Base-by-base conservation (phyloP, 92 coral and sea anemone species). In the Phenganax subtilis region DNA sequence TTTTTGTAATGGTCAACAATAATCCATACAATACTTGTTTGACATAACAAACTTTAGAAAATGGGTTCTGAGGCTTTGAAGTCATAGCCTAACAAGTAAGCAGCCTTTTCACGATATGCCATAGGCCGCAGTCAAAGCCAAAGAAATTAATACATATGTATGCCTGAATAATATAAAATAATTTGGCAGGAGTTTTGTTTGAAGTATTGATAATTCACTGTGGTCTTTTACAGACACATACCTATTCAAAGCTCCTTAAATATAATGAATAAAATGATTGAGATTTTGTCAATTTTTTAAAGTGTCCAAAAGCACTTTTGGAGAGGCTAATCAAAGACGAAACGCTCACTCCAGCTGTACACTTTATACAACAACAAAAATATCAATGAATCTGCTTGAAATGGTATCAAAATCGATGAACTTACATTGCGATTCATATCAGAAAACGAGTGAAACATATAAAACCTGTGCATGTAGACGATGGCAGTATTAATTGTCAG, bases 401-500 rank as follows among this genome's bases (percentile, higher is more conserved):
- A 84, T 52, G 47, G 14, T 28, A 27, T 9, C 6, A n/a, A 83
- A 5, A 47, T 25, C 55, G n/a, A 57, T 31, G 15, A 28, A 81
- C 99, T 96, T 84, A 96, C 99, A 71, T 92, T 94, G 86, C 99
- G 97, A 86, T 96, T 97, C 86, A 92, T 83, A 66, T 87, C 88
- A 14, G 85, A 71, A 57, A 96, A 96, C 29, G 97, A 88, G 54
- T 92, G 93, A 85, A 89, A 92, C 99, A 96, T 92, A 75, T 96
- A 96, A 60, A 96, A 96, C 15, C 99, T 93, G 72, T 96, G 99
- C 99, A 96, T 92, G 81, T 96, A 96, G 47, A 96, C 99, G 78
- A 96, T 96, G 57, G 99, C 97, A n/a, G 99, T 96, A 76, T 96
- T 96, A 17, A 96, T 96, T 8, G 99, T 96, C 86, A 96, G 89